Percentiles rank a stretch among this genome's conserved stretches.
Conservation (phyloP, 1,140 invertebrate species). For the Pararge aegeria region DNA sequence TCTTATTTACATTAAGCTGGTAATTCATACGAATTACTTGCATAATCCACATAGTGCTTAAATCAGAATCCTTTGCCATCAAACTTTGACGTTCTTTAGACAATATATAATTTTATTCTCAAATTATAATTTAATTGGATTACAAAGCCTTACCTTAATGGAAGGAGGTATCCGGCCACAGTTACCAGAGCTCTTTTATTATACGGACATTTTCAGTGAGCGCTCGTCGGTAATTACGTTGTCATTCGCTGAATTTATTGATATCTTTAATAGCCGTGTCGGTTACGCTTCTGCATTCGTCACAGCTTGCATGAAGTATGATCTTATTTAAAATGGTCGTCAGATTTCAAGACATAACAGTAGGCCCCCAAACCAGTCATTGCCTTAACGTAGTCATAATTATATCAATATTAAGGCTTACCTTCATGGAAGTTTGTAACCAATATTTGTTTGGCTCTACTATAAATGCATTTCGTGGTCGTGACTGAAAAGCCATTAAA, state of each 20-base stretch:
- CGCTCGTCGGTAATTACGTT: slow-evolving; percentile 60
- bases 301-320: slow-evolving; percentile 25
- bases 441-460: neutral
- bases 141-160: slow-evolving; percentile 54
- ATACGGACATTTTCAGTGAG: slow-evolving; percentile 50
- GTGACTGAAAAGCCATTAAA: too few species aligned
- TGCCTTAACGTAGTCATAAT: neutral
- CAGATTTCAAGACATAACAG: slow-evolving; percentile 19
- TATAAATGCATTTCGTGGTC: too few species aligned
- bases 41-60: slow-evolving; percentile 2
- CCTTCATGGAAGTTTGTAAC: neutral
- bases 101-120: slow-evolving; percentile 41
- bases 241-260: slow-evolving; percentile 61
- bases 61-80: slow-evolving; percentile 3
- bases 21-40: too few species aligned
- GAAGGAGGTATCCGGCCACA: slow-evolving; percentile 36
- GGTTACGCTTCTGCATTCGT: slow-evolving; percentile 44
- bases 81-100: slow-evolving; percentile 31
- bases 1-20: too few species aligned
- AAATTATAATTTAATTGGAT: slow-evolving; percentile 58
- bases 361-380: neutral
- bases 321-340: slow-evolving; percentile 25
- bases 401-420: neutral
- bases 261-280: slow-evolving; percentile 61
- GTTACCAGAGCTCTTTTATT: slow-evolving; percentile 46